These are phyloP conservation scores for Portunus trituberculatus DNA, from an alignment of 1,140 invertebrate genomes.

Conservation along the genomic window DNA sequence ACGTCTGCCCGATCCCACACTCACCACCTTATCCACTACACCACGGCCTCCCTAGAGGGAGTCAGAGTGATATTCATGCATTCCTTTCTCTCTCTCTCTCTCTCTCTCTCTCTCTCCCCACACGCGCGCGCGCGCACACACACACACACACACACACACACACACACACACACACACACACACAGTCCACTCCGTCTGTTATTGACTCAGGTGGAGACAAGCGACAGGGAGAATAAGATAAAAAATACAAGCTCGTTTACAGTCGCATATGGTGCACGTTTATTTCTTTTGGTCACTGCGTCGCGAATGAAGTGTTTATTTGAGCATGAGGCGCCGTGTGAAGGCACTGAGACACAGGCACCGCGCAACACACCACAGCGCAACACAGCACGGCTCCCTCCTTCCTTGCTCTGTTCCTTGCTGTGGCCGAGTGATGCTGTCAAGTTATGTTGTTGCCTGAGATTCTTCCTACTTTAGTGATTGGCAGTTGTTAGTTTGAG, in stretches of 20 bases:
- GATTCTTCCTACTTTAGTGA: not conserved
- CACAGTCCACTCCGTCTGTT: slow-evolving; percentile 9
- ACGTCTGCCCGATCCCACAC: too few relatives aligned
- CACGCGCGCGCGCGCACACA: too few relatives aligned
- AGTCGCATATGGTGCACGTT: not conserved
- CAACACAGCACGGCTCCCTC: not conserved
- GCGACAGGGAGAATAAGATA: not conserved
- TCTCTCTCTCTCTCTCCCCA: too few relatives aligned
- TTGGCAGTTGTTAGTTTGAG: not conserved
- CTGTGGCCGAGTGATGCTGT: too few relatives aligned
- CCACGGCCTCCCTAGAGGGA: too few relatives aligned
- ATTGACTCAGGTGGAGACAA: slow-evolving; percentile 25
- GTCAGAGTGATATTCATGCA: too few relatives aligned
- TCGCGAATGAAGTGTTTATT: not conserved
- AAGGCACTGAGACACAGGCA: not conserved
- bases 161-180: slow-evolving; percentile 55
- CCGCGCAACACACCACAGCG: not conserved
- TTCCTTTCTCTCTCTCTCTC: too few relatives aligned
- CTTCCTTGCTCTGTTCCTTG: not conserved
- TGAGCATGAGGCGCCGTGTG: not conserved
- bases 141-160: not conserved
- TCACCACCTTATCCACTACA: too few relatives aligned
- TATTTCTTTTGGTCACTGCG: not conserved
- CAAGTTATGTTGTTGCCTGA: not conserved
- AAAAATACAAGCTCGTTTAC: not conserved